phyloP scores from a whole-genome alignment of 35 echinoderm and acorn worm genomes.

The Anneissia japonica region DNA sequence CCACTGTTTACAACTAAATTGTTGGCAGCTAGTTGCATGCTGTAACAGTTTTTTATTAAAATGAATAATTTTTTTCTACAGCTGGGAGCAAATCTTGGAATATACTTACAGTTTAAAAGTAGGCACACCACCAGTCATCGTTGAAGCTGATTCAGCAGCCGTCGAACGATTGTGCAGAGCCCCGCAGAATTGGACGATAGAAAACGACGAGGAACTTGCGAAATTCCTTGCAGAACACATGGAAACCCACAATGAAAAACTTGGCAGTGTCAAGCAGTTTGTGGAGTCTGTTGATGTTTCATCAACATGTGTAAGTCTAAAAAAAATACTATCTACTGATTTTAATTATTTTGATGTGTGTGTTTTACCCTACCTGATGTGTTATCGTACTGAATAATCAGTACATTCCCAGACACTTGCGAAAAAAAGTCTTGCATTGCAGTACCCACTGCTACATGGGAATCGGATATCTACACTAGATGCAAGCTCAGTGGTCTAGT shows the following conservation, averaged over 20 bases:
- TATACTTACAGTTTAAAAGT: slow-evolving; percentile 45
- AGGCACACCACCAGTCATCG: slow-evolving; percentile 14
- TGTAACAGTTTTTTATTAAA: not conserved
- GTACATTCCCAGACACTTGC: no score
- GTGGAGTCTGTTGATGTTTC: slow-evolving; percentile 93
- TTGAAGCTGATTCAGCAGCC: slow-evolving; percentile 37
- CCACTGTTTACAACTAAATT: not conserved
- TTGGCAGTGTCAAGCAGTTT: slow-evolving; percentile 95
- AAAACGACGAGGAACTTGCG: slow-evolving; percentile 88
- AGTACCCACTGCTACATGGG: no score
- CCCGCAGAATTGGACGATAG: slow-evolving; percentile 71
- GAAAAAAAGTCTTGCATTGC: no score
- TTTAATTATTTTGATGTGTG: no score
- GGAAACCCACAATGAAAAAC: slow-evolving; percentile 63
- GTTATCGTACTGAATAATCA: no score
- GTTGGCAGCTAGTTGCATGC: not conserved
- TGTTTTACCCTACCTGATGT: no score
- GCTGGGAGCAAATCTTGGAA: slow-evolving; percentile 87
- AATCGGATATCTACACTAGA: no score
- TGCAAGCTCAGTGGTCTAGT: no score
- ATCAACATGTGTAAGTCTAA: slow-evolving; percentile 78
- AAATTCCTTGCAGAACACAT: slow-evolving; percentile 78
- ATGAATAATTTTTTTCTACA: not conserved
- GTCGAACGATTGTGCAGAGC: slow-evolving; percentile 24
- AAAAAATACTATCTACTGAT: no score